These are phyloP conservation scores for Lingula anatina DNA, from an alignment of 2,888 invertebrate species.

Conservation along the genomic window DNA sequence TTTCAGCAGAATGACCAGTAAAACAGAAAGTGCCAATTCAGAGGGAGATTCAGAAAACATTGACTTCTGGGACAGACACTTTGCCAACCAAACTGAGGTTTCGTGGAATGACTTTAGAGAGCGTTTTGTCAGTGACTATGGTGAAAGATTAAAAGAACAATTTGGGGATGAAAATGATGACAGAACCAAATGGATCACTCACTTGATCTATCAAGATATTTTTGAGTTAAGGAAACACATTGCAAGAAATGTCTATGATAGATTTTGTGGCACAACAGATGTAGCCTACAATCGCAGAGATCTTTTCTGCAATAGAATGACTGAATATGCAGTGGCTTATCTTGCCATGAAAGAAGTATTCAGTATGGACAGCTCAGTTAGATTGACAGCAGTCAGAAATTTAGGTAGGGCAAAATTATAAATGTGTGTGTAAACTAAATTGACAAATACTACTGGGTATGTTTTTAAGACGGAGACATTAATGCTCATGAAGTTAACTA, in stretches of 20 bases:
- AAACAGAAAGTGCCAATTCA: background rate
- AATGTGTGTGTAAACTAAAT: too few relatives aligned
- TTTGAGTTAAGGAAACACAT: slow-evolving; percentile 19
- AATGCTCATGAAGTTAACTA: too few relatives aligned
- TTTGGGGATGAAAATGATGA: slow-evolving; percentile 17
- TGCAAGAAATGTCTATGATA: slow-evolving; percentile 14
- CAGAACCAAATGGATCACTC: slow-evolving; percentile 18
- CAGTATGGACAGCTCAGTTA: slow-evolving; percentile 31
- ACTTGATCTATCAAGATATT: slow-evolving; percentile 32
- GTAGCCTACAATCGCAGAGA: slow-evolving; percentile 18
- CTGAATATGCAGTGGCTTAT: slow-evolving; percentile 34
- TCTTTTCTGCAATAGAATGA: slow-evolving; percentile 30
- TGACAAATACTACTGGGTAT: too few relatives aligned
- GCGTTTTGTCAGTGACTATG: slow-evolving; percentile 30
- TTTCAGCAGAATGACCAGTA: slow-evolving; percentile 7
- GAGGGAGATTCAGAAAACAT: slow-evolving; percentile 3
- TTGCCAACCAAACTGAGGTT: slow-evolving; percentile 17
- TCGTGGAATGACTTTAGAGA: slow-evolving; percentile 24
- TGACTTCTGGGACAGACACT: slow-evolving; percentile 37
- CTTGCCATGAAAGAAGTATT: slow-evolving; percentile 36
- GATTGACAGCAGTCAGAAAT: slow-evolving; percentile 35
- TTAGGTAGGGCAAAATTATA: too few relatives aligned
- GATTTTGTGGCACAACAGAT: slow-evolving; percentile 19
- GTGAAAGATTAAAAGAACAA: slow-evolving; percentile 15
- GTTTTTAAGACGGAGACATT: too few relatives aligned